Evolutionary conservation across 2,113 vertebrate species (phyloP).

Genomic region (Meriones unguiculatus): DNA sequence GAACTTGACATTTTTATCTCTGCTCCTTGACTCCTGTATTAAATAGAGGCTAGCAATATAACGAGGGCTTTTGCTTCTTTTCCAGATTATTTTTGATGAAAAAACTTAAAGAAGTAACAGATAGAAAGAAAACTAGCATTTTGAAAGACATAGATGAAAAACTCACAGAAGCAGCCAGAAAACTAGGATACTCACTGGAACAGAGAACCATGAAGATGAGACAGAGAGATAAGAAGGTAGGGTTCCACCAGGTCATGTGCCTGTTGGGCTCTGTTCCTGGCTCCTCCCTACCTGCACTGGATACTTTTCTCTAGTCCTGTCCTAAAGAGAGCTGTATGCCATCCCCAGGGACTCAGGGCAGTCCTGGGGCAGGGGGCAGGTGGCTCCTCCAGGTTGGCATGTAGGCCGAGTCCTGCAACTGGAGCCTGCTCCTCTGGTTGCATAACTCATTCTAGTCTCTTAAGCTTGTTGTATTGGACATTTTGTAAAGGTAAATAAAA

Average conservation of each 20-base stretch:
- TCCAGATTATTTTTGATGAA: slow-evolving; percentile 91
- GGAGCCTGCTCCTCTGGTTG: rapidly evolving
- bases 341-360: not conserved
- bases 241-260: not conserved
- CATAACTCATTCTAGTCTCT: not conserved
- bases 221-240: slow-evolving; percentile 95
- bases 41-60: not conserved
- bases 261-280: not conserved
- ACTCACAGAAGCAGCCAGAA: slow-evolving; percentile 89
- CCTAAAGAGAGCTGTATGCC: not conserved
- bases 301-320: not conserved
- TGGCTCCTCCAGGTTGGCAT: not conserved
- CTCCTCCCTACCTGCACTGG: not conserved
- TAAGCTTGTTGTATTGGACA: not conserved
- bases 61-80: slow-evolving; percentile 75
- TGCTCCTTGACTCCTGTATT: not conserved
- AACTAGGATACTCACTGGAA: slow-evolving; percentile 92
- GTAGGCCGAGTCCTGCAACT: rapidly evolving
- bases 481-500: not conserved
- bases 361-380: too few relatives aligned
- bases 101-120: slow-evolving; percentile 90
- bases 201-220: slow-evolving; percentile 95
- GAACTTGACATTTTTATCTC: not conserved
- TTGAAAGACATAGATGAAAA: slow-evolving; percentile 91
- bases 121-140: slow-evolving; percentile 86